Conservation (phyloP, 1,140 invertebrate species). For the Hirudo medicinalis region DNA sequence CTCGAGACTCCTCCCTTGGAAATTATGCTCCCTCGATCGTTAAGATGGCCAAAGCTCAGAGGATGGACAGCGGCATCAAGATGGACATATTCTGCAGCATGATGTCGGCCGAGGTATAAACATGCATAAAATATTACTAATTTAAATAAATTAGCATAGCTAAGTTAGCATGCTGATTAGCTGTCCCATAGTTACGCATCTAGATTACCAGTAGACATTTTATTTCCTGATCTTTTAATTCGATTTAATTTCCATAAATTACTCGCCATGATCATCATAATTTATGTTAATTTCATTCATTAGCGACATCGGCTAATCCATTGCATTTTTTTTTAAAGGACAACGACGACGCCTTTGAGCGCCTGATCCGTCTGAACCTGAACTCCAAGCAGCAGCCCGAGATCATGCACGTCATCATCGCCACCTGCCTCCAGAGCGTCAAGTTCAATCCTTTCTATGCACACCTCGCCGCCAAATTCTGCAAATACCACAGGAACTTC, state of each 20-base stretch:
- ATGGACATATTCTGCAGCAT: constrained; percentile 9
- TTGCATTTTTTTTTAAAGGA: neutral
- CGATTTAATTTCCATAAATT: too few relatives aligned
- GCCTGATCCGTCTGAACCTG: neutral
- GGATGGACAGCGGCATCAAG: neutral
- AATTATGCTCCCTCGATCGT: neutral
- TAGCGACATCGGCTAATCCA: neutral
- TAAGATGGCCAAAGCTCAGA: neutral
- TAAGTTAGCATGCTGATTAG: too few relatives aligned
- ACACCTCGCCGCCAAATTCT: neutral
- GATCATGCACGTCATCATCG: neutral
- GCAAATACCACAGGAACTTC: neutral
- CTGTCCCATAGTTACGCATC: too few relatives aligned
- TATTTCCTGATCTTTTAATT: too few relatives aligned
- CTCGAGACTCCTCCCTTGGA: neutral
- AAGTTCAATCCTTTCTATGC: constrained; percentile 2
- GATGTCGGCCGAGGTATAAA: neutral
- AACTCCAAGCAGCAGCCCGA: neutral
- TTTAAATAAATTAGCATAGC: too few relatives aligned
- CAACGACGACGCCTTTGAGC: neutral
- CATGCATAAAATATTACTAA: too few relatives aligned
- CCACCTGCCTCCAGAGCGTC: neutral
- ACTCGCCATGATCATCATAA: too few relatives aligned
- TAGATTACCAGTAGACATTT: too few relatives aligned
- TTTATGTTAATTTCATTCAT: too few relatives aligned